Base-by-base conservation (phyloP, 92 coral and sea anemone genomes). In the Palythoa heliodiscus region DNA sequence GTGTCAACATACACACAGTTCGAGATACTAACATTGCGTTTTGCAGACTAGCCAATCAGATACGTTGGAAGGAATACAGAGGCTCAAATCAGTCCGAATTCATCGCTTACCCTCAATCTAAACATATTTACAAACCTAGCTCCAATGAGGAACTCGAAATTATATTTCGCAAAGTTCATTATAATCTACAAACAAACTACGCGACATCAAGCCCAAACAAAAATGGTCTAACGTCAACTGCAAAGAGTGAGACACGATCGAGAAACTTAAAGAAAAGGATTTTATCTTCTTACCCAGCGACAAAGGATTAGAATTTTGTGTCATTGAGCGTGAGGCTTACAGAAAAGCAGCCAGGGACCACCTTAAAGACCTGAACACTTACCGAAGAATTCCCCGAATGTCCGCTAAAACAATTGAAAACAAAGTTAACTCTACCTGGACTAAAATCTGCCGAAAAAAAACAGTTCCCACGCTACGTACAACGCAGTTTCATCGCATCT, bases 341-440 rank as follows among this genome's bases (percentile, higher is more conserved):
- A 61, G 48, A 35, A 79, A 77, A 16, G 92, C 86, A 11, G 89
- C 95, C 14, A 48, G 70, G 19, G 52, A 29, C 35, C 35, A 29
- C 35, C 35, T 29, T 29, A 29, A 29, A 29, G 35, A 29, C 35
- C 35, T 1, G 74, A 83, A 64, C 82, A 88, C 87, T 23, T 87
- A 87, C 19, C 75, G 71, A 20, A 72, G 68, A 23, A 75, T 89
- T 5, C 86, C 92, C 12, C 88, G 84, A 38, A 83, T 92, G 89
- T 25, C 91, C 4, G 92, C 92, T 53, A 89, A 92, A 70, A 89
- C 92, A 17, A 76, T 91, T 24, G 91, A 92, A 78, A 84, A 79
- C 29, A 87, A 87, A 75, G 78, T 87, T 76, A 89, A 87, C 39
- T 11, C 87, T n/a, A 78, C 78, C n/a, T 92, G 92, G 92, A 92